Base-by-base conservation (phyloP, 2,888 invertebrate genomes). In the Philereme transversata region DNA sequence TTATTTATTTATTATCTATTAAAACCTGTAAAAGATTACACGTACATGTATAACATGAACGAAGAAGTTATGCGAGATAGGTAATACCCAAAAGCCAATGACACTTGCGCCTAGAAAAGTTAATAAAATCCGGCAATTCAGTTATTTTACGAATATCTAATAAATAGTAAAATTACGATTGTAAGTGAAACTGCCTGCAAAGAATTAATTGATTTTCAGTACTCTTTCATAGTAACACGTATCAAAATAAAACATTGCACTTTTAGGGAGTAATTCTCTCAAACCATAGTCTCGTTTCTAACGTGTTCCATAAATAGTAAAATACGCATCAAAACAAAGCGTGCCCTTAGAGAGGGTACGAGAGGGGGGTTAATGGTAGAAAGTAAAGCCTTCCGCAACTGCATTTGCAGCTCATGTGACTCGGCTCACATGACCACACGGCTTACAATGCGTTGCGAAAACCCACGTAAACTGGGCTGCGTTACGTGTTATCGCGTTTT, bases 371-470 rank as follows among this genome's bases (percentile, higher is more conserved):
- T 41, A 41, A 51, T 49, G 53, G 40, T 56, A 63, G 63, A 63
- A 63, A 63, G 63, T 59, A 56, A 51, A 45, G 52, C 49, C 83
- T 87, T 87, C 85, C 84, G 87, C 71, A 75, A 84, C 77, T 76
- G 77, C 82, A 68, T 22, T 22, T 22, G 72, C 76, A 68, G 72
- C 76, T 71, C 80, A 82, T 82, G 81, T 81, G 81, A 81, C 79
- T 79, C 62, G 69, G 76, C 72, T 81, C 86, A 86, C 81, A 79
- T 84, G 86, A 83, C 79, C 64, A 55, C 58, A 40, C 61, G 51
- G 61, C 57, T 63, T 73, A 84, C 83, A 83, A 81, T 82, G 74
- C 79, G 73, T 86, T 88, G 84, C 87, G 82, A 86, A 83, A 86
- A 62, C 57, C 66, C 67, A 77, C 72, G 78, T 78, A 76, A 80